Evolutionary conservation across 1,140 invertebrate species (phyloP), one percentile per base, ranked within the genome.

Genomic region (Leptinotarsa texana): DNA sequence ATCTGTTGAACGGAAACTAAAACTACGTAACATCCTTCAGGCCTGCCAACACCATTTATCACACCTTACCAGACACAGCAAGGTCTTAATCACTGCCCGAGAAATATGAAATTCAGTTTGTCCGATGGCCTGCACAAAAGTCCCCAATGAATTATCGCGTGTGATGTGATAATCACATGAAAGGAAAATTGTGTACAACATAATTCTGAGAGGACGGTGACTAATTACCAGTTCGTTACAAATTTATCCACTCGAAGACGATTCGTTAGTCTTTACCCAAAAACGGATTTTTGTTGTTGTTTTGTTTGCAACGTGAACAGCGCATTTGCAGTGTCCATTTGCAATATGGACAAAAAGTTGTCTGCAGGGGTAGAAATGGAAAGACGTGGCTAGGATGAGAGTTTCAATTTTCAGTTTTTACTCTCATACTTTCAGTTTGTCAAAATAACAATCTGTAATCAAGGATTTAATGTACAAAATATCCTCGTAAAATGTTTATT

Each of bases 21-120:
- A 73, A 73, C 71, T 73, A 71, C 69, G 74, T 79, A 72, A 77
- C 66, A 77, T 79, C 78, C 78, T 79, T 72, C 74, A 74, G 76
- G 72, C 49, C 75, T 79, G 78, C 78, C 78, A 79, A 79, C 71
- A 73, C 71, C 57, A 79, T 79, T 72, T 65, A 77, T 79, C 78
- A 79, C 73, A 75, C 73, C 75, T 78, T 65, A 47, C 62, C 63
- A 72, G 75, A 69, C 70, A 73, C 72, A 73, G 72, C 66, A 69
- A 42, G 13, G 72, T 74, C 72, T 76, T 76, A 76, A 76, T 76
- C 75, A 76, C 72, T 69, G 72, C 49, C 68, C 3, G 72, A 74
- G 72, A 76, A 76, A 76, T 76, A 74, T 76, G 72, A 73, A 76
- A 76, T 73, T 69, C 67, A 76, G 72, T 73, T 76, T 63, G 67